Evolutionary conservation across 2,888 invertebrate genomes (phyloP).

Genomic region (Gerris lacustris): DNA sequence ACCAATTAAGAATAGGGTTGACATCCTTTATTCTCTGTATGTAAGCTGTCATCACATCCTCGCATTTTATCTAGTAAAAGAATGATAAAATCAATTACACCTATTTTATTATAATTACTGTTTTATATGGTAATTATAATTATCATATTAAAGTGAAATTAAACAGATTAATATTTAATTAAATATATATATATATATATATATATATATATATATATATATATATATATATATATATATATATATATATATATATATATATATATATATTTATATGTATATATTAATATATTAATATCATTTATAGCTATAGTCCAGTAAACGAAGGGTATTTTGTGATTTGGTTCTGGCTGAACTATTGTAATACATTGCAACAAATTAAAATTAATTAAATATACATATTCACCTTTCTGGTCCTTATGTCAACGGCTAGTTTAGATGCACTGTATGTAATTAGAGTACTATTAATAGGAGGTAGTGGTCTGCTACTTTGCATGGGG

Average conservation of each 20-base stretch:
- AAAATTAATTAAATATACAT: no score
- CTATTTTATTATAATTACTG: neutral
- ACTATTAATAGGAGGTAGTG: slow-evolving; percentile 30
- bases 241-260: neutral
- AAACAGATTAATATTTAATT: neutral
- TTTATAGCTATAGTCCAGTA: neutral
- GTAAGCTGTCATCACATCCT: slow-evolving; percentile 61
- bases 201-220: neutral
- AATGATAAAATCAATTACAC: neutral
- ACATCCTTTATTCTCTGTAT: slow-evolving; percentile 68
- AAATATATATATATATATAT: neutral
- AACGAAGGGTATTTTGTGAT: no score
- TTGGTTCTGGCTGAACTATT: no score
- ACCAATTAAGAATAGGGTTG: slow-evolving; percentile 65
- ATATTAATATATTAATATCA: slow-evolving; percentile 6
- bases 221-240: neutral
- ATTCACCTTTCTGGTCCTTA: slow-evolving; percentile 33
- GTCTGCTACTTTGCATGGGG: neutral
- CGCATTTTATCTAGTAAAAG: slow-evolving; percentile 50
- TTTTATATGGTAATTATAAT: neutral
- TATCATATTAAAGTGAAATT: neutral
- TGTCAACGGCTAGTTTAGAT: slow-evolving; percentile 32
- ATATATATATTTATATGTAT: neutral
- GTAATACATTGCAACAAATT: no score
- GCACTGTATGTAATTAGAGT: slow-evolving; percentile 33